A percentile compares a stretch with the other conserved stretches of the same genome.
These are phyloP conservation scores for Telmatochromis bifrenatus DNA, from an alignment of 2,113 vertebrate genomes.

Conservation along the genomic window DNA sequence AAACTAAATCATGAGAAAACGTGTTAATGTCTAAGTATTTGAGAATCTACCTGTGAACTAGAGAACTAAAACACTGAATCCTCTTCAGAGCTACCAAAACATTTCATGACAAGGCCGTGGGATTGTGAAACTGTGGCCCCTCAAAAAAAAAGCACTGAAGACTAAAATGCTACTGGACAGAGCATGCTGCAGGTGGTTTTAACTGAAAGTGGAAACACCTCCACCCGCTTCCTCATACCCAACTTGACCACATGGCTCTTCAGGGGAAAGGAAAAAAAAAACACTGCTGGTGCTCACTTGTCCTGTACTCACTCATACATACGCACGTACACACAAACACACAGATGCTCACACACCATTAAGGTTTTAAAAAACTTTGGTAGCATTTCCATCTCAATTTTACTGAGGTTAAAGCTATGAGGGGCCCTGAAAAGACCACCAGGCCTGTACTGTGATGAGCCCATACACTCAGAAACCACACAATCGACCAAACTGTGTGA, in stretches of 20 bases:
- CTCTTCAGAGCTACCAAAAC: background rate
- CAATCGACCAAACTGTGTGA: conserved; percentile 28
- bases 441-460: background rate
- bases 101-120: background rate
- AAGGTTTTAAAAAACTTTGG: background rate
- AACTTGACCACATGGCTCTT: conserved; percentile 56
- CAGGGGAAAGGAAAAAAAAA: background rate
- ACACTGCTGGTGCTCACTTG: background rate
- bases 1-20: background rate
- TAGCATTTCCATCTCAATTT: conserved; percentile 18
- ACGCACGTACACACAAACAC: background rate
- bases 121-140: background rate
- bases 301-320: background rate
- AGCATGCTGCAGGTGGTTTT: conserved; percentile 20
- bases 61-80: background rate
- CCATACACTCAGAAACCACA: conserved; percentile 50
- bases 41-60: background rate
- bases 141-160: background rate
- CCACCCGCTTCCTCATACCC: conserved; percentile 26
- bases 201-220: conserved; percentile 39
- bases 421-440: conserved; percentile 42
- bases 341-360: background rate
- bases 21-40: background rate
- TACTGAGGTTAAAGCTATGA: conserved; percentile 54
- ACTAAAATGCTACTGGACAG: background rate